These are phyloP conservation scores for Barnardius zonarius DNA, from an alignment of 2,113 vertebrate species.

Conservation along the genomic window DNA sequence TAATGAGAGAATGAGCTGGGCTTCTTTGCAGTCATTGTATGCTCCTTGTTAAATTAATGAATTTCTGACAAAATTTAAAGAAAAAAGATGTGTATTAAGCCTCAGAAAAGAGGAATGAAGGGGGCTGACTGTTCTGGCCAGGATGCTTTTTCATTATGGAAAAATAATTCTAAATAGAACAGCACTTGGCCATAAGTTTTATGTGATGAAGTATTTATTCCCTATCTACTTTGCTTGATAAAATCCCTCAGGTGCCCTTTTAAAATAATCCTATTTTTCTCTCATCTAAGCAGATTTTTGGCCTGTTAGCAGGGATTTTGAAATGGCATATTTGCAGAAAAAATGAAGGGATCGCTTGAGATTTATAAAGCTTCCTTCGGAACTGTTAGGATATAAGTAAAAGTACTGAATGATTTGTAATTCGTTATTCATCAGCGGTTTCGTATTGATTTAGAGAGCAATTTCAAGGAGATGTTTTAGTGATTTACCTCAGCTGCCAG, in stretches of 20 bases:
- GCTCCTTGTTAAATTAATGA: background rate
- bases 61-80: background rate
- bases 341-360: background rate
- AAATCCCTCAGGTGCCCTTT: background rate
- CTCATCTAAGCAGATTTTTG: background rate
- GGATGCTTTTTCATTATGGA: background rate
- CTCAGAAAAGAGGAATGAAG: background rate
- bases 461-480: slow-evolving; percentile 2
- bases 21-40: background rate
- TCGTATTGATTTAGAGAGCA: background rate
- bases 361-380: slow-evolving; percentile 1
- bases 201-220: background rate
- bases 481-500: background rate
- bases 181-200: background rate
- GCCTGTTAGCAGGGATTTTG: background rate
- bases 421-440: slow-evolving; percentile 29
- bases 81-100: background rate
- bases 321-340: slow-evolving; percentile 8
- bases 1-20: background rate
- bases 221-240: background rate
- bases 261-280: background rate
- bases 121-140: background rate
- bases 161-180: background rate
- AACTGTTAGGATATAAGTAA: background rate
- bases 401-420: slow-evolving; percentile 8